Conservation (phyloP, 2,113 vertebrate genomes). For the Hoplias malabaricus region DNA sequence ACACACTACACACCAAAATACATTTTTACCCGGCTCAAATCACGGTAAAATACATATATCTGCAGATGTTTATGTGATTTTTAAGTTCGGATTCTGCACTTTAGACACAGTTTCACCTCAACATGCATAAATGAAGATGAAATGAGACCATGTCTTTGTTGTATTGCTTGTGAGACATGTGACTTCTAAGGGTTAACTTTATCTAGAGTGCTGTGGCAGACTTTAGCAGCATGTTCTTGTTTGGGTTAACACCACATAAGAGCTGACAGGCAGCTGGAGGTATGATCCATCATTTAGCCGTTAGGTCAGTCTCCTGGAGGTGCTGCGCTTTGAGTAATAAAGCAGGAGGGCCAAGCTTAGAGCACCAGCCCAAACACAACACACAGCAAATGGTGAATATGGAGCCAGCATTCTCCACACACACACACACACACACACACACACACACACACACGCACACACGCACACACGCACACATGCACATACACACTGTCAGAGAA, state of each 20-base stretch:
- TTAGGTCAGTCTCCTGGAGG: constrained; percentile 31
- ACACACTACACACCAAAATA: too few relatives aligned
- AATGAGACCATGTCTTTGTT: not conserved
- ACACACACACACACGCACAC: too few relatives aligned
- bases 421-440: too few relatives aligned
- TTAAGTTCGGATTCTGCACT: not conserved
- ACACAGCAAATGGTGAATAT: not conserved
- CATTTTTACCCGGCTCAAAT: not conserved
- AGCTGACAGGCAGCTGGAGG: constrained; percentile 13
- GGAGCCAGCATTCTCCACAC: not conserved
- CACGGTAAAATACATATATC: not conserved
- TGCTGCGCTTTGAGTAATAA: not conserved
- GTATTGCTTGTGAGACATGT: not conserved
- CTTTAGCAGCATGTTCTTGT: constrained; percentile 7
- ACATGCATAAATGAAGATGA: not conserved
- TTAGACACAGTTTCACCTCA: not conserved
- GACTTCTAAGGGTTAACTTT: not conserved
- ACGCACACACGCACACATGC: too few relatives aligned
- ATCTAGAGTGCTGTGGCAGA: not conserved
- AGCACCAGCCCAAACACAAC: not conserved
- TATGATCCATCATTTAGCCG: constrained; percentile 35
- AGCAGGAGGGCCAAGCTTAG: not conserved
- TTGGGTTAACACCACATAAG: constrained; percentile 5
- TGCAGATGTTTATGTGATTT: not conserved
- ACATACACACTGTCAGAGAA: too few relatives aligned